These are phyloP conservation scores for Daphoenositta chrysoptera DNA, from an alignment of 2,113 vertebrate genomes.

Conservation along the genomic window DNA sequence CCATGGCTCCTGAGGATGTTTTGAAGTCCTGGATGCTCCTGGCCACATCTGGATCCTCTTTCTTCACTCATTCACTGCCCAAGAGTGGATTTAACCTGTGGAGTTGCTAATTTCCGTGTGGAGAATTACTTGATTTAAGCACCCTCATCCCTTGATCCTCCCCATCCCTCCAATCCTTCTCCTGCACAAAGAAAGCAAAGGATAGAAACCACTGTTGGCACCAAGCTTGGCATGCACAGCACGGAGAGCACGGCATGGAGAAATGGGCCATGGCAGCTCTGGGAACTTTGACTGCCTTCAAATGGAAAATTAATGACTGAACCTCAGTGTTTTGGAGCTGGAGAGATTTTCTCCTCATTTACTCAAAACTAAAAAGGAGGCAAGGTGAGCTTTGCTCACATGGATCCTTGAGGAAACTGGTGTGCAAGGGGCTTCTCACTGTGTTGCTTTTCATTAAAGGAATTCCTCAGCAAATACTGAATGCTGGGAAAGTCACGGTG, in stretches of 20 bases:
- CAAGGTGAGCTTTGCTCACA: background rate
- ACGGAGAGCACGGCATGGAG: fast-evolving
- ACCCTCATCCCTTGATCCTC: fast-evolving
- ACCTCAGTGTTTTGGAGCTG: background rate
- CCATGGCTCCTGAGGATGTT: background rate
- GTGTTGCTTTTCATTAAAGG: background rate
- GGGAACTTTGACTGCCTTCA: background rate
- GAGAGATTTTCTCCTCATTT: background rate
- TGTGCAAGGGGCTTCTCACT: background rate
- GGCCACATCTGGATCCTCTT: background rate
- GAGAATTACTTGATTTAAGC: background rate
- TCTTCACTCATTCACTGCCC: background rate
- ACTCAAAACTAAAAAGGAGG: background rate
- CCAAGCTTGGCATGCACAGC: background rate
- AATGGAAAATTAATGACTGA: background rate
- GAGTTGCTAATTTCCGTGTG: background rate
- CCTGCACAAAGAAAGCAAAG: background rate
- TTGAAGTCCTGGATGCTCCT: background rate
- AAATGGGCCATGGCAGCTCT: fast-evolving
- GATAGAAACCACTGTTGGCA: background rate
- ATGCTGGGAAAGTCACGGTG: background rate
- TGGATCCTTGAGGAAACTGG: background rate
- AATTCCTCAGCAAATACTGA: background rate
- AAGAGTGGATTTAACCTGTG: background rate
- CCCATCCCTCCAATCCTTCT: background rate